Evolutionary conservation across 1,140 invertebrate genomes (phyloP), one percentile per base, ranked within the genome.

Genomic region (Trypoxylus dichotomus): DNA sequence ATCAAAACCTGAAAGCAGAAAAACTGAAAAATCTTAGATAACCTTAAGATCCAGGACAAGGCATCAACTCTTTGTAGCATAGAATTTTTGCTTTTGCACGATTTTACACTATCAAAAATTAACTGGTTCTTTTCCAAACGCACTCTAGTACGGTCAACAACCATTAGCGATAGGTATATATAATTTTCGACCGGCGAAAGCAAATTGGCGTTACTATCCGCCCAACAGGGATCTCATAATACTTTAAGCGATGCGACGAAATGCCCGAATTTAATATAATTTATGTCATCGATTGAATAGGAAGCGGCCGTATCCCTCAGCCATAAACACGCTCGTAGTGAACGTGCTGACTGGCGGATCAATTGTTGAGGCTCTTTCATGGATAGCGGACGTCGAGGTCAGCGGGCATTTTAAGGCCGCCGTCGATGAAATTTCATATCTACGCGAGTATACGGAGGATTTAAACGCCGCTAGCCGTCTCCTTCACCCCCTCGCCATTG

Each of bases 221-320:
- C 19, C 47, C 47, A 5, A 54, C 3, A n/a, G 60, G 27, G 24
- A 68, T 68, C 60, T 21, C n/a, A 27, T 68, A 68, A 68, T 68
- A 68, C 60, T 68, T 68, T 68, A 68, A 68, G 21, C 60, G 60
- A 7, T 29, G 60, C 60, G 60, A 25, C 19, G 60, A 68, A 68
- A 68, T 13, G 60, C 24, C 25, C 60, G 60, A 68, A 68, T 68
- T 68, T 68, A 68, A 68, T 68, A 68, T 68, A 68, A 68, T 68
- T 68, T 68, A 68, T 68, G 60, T 68, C 60, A 68, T 68, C 60
- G 24, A 68, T 27, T 68, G 60, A 68, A 68, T 68, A 68, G 60
- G 25, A 68, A 11, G 60, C 24, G 60, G 21, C 60, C 21, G 60
- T 21, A 68, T 68, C 21, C 21, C 60, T 25, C 21, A 68, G 60